Percentiles rank a stretch among this genome's conserved stretches.
These are phyloP conservation scores for Poeciliopsis retropinna DNA, from an alignment of 2,113 vertebrate species.

Conservation along the genomic window DNA sequence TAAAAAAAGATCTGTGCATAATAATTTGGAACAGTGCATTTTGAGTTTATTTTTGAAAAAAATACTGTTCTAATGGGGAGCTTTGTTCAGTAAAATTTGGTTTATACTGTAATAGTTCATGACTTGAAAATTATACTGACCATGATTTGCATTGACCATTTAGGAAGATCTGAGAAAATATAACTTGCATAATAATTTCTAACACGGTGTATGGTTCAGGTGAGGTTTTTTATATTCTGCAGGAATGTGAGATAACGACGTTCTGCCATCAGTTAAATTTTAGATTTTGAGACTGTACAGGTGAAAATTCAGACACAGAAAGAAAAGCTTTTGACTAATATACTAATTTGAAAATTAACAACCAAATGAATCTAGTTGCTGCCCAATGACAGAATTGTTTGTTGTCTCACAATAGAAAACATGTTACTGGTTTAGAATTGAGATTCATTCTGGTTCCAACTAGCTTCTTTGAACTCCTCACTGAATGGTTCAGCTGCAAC, in stretches of 20 bases:
- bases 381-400: neutral
- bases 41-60: no score
- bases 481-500: neutral
- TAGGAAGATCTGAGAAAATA: no score
- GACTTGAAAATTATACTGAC: no score
- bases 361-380: neutral
- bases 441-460: neutral
- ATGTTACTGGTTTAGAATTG: neutral
- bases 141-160: no score
- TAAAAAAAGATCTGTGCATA: no score
- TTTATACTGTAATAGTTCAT: no score
- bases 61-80: no score
- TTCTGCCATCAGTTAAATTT: neutral
- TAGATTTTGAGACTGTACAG: neutral
- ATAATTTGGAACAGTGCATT: no score
- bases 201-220: neutral
- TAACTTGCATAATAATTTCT: no score
- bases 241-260: neutral
- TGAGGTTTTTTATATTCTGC: neutral
- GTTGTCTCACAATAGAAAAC: neutral
- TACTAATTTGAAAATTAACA: neutral
- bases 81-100: no score
- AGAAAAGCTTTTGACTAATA: neutral
- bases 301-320: neutral
- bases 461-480: neutral